Conservation (phyloP, 2,888 invertebrate species). For the Phania funesta region DNA sequence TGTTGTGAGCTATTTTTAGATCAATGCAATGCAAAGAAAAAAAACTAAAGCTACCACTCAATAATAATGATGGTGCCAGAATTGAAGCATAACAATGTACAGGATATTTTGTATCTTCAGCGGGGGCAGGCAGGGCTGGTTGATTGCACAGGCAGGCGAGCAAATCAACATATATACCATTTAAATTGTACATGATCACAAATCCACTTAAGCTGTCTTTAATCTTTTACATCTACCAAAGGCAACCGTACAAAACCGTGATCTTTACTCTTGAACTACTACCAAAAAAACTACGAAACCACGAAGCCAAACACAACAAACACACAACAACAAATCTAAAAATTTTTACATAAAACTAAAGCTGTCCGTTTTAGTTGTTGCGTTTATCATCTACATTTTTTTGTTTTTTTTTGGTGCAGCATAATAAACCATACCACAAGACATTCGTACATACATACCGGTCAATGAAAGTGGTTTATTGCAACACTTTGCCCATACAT, state of each 20-base stretch:
- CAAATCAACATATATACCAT: conserved; percentile 59
- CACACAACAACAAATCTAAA: conserved; percentile 28
- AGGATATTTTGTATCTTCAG: conserved; percentile 27
- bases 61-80: conserved; percentile 56
- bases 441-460: conserved; percentile 42
- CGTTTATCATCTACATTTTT: conserved; percentile 40
- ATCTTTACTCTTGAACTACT: conserved; percentile 65
- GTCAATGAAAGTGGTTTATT: conserved; percentile 66
- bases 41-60: conserved; percentile 52
- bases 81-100: conserved; percentile 33
- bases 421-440: conserved; percentile 26
- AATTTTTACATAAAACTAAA: conserved; percentile 62
- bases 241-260: conserved; percentile 64
- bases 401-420: not conserved
- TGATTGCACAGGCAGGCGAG: conserved; percentile 22
- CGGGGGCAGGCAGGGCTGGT: not conserved
- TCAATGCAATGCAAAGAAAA: conserved; percentile 29
- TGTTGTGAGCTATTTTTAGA: conserved; percentile 59
- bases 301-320: not conserved
- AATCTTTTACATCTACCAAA: conserved; percentile 67
- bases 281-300: not conserved
- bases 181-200: conserved; percentile 69
- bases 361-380: conserved; percentile 18
- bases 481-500: conserved; percentile 49
- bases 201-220: conserved; percentile 76